A percentile compares a stretch with the other conserved stretches of the same genome.
Conservation (phyloP, 2,113 vertebrate genomes). For the Plecturocebus donacophilus region DNA sequence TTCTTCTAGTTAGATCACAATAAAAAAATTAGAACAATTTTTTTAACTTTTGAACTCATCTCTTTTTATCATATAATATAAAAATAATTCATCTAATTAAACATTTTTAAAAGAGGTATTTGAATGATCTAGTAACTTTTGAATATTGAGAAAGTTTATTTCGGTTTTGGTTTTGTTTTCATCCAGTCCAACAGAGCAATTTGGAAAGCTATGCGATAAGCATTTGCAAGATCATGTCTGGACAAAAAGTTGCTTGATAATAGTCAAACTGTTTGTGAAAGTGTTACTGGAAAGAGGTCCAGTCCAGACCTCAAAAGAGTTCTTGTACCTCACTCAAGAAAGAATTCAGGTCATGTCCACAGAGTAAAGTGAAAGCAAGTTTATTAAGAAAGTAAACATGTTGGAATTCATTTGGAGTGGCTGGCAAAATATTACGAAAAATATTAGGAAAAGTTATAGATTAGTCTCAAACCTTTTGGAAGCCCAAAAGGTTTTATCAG, state of each 20-base stretch:
- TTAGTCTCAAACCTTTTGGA: too few relatives aligned
- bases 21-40: not conserved
- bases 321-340: too few relatives aligned
- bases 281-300: too few relatives aligned
- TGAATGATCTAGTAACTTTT: not conserved
- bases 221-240: not conserved
- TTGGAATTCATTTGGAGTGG: too few relatives aligned
- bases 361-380: too few relatives aligned
- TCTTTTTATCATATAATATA: not conserved
- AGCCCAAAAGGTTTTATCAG: too few relatives aligned
- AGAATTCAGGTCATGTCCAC: too few relatives aligned
- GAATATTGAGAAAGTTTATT: not conserved
- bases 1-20: not conserved
- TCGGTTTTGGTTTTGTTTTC: not conserved
- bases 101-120: slow-evolving; percentile 5
- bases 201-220: slow-evolving; percentile 34
- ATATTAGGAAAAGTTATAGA: too few relatives aligned
- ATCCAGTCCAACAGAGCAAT: not conserved
- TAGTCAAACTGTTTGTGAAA: slow-evolving; percentile 22
- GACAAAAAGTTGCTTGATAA: slow-evolving; percentile 11
- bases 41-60: not conserved
- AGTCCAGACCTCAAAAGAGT: too few relatives aligned
- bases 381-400: too few relatives aligned
- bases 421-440: too few relatives aligned
- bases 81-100: not conserved